Evolutionary conservation across 2,113 vertebrate species (phyloP).

Genomic region (Anoplopoma fimbria): DNA sequence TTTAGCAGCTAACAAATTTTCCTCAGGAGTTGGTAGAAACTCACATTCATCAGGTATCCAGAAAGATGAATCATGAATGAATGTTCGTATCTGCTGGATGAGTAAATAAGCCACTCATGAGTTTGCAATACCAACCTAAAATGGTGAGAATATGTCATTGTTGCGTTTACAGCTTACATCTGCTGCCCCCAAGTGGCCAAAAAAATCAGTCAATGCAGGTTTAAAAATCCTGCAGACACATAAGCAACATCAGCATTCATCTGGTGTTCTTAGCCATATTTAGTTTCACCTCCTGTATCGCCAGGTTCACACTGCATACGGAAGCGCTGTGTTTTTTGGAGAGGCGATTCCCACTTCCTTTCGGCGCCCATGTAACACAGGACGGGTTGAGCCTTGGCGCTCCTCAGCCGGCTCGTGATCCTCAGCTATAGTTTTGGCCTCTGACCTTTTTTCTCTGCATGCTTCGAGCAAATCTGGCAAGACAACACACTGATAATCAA

Average conservation of each 20-base stretch:
- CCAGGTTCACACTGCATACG: too few species aligned
- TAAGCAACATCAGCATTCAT: background rate
- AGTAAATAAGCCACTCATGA: background rate
- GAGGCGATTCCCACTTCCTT: too few species aligned
- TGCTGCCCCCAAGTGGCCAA: background rate
- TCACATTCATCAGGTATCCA: background rate
- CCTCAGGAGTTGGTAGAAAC: background rate
- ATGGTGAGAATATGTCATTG: background rate
- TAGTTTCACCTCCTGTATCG: background rate
- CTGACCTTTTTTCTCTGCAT: background rate
- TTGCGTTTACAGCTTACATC: background rate
- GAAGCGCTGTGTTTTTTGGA: background rate
- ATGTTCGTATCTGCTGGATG: background rate
- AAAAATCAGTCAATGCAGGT: background rate
- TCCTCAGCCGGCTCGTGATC: background rate
- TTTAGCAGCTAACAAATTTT: conserved; percentile 4
- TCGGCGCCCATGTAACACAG: too few species aligned
- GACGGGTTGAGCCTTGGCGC: background rate
- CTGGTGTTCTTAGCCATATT: background rate
- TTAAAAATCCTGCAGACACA: background rate
- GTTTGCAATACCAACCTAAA: conserved; percentile 1
- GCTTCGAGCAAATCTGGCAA: background rate
- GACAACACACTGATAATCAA: background rate
- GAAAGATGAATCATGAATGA: conserved; percentile 13
- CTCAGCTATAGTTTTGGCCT: background rate